A percentile compares a stretch with the other conserved stretches of the same genome.
Conservation (phyloP, 2,888 invertebrate species). For the Apamea sordens region DNA sequence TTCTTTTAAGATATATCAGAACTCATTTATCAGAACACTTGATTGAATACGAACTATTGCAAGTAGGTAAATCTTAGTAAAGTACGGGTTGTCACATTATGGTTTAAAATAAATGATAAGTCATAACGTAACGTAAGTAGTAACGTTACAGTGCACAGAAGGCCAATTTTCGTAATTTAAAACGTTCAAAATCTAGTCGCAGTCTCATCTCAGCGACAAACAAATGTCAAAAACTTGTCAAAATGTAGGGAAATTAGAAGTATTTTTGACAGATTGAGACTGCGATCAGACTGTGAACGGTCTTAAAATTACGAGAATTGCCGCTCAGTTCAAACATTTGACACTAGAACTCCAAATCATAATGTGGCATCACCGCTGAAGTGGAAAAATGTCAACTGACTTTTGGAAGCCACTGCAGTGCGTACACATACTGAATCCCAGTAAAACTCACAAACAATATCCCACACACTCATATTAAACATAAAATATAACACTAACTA, state of each 20-base stretch:
- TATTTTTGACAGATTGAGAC: too few relatives aligned
- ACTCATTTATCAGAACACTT: neutral
- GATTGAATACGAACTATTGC: neutral
- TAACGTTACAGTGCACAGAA: neutral
- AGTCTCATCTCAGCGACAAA: too few relatives aligned
- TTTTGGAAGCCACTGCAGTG: too few relatives aligned
- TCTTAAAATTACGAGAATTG: too few relatives aligned
- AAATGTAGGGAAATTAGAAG: too few relatives aligned
- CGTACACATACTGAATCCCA: neutral
- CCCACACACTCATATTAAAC: neutral
- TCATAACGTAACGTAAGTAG: neutral
- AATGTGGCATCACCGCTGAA: neutral
- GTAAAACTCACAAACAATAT: constrained; percentile 1
- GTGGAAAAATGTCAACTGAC: too few relatives aligned
- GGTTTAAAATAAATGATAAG: neutral
- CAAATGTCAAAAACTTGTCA: too few relatives aligned
- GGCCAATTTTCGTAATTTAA: too few relatives aligned
- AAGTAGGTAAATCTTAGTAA: neutral
- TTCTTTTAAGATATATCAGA: too few relatives aligned
- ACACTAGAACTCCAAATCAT: neutral
- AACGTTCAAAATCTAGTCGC: too few relatives aligned
- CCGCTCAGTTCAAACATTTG: neutral
- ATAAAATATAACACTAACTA: constrained; percentile 14
- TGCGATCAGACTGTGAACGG: too few relatives aligned
- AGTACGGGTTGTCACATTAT: too few relatives aligned